Percentiles rank a stretch among this genome's conserved stretches.
Conservation (phyloP, 2,113 vertebrate species). For the Patagioenas fasciata region DNA sequence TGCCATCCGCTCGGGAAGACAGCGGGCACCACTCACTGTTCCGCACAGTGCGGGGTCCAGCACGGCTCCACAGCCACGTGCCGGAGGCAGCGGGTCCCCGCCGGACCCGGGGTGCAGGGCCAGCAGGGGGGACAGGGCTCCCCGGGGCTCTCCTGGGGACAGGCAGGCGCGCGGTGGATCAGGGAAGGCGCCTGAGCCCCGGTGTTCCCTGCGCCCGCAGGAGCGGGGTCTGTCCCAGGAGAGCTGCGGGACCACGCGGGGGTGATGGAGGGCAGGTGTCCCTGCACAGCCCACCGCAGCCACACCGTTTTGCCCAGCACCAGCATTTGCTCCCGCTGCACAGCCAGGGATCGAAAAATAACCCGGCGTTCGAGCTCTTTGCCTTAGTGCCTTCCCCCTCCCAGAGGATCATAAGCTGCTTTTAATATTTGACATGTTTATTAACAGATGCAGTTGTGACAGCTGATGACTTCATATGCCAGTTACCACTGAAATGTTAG, state of each 20-base stretch:
- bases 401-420: slow-evolving; percentile 53
- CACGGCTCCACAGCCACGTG: fast-evolving
- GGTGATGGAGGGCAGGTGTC: background rate
- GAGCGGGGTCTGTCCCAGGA: too few relatives aligned
- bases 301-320: fast-evolving
- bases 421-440: slow-evolving; percentile 58
- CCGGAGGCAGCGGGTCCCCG: too few relatives aligned
- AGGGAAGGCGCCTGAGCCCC: too few relatives aligned
- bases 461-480: slow-evolving; percentile 50
- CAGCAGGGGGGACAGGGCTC: too few relatives aligned
- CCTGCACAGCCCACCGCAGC: fast-evolving
- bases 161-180: background rate
- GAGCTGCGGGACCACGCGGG: background rate
- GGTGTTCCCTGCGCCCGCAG: too few relatives aligned
- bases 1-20: fast-evolving
- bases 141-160: background rate
- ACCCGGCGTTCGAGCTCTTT: background rate
- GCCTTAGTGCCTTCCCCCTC: background rate
- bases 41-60: background rate
- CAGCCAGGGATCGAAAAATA: background rate
- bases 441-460: slow-evolving; percentile 57
- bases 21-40: fast-evolving
- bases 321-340: background rate
- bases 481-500: slow-evolving; percentile 47
- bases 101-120: too few relatives aligned